Conservation (phyloP, 1,140 invertebrate species). For the Papilio polytes region DNA sequence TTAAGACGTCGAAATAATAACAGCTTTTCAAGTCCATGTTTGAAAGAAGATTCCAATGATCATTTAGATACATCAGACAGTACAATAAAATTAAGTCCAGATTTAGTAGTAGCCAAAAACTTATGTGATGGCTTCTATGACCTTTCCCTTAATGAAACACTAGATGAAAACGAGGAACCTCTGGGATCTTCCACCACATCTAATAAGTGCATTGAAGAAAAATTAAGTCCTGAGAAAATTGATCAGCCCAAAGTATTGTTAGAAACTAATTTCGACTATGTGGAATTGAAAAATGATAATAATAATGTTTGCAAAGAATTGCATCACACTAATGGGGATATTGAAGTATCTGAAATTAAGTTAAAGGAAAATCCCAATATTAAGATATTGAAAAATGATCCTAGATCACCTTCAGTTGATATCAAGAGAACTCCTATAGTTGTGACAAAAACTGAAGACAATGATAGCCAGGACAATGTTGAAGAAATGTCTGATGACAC, state of each 20-base stretch:
- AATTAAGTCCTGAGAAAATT: slow-evolving; percentile 54
- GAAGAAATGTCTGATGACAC: slow-evolving; percentile 79
- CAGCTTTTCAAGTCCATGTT: slow-evolving; percentile 64
- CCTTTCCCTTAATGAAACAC: slow-evolving; percentile 64
- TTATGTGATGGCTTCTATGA: slow-evolving; percentile 73
- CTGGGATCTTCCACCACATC: slow-evolving; percentile 75
- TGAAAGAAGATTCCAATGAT: slow-evolving; percentile 57
- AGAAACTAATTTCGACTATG: slow-evolving; percentile 83
- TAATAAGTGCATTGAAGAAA: slow-evolving; percentile 70
- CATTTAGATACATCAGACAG: slow-evolving; percentile 56
- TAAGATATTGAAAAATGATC: slow-evolving; percentile 72
- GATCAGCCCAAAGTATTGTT: slow-evolving; percentile 63
- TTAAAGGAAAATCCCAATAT: slow-evolving; percentile 61
- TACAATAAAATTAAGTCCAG: slow-evolving; percentile 54
- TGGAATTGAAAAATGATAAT: slow-evolving; percentile 63
- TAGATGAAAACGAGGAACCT: slow-evolving; percentile 69
- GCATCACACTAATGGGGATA: slow-evolving; percentile 24
- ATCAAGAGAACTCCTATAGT: slow-evolving; percentile 82
- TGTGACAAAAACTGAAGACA: slow-evolving; percentile 59
- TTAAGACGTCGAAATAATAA: slow-evolving; percentile 49
- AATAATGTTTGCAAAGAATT: slow-evolving; percentile 61
- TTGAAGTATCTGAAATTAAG: slow-evolving; percentile 47
- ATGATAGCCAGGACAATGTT: slow-evolving; percentile 63
- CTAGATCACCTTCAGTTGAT: slow-evolving; percentile 77
- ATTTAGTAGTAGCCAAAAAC: slow-evolving; percentile 71